phyloP scores from a whole-genome alignment of 2,888 invertebrate genomes.

The Malacosoma neustria region DNA sequence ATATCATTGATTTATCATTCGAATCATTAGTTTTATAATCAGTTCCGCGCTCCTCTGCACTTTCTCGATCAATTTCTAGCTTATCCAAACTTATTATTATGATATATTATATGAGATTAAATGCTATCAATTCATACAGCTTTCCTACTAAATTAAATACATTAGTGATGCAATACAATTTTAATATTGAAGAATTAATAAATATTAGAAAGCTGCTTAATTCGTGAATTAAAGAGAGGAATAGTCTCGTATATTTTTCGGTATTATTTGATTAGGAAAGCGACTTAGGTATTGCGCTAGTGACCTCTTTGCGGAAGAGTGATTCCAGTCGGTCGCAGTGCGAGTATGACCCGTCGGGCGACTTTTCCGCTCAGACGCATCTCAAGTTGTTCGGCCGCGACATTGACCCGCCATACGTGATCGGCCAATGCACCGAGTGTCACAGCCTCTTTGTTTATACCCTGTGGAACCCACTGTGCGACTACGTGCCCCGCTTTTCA shows the following conservation, averaged over 20 bases:
- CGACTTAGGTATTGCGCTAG: constrained; percentile 33
- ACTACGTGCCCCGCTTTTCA: constrained; percentile 25
- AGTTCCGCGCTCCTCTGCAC: constrained; percentile 45
- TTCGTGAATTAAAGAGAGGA: no score
- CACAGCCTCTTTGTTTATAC: constrained; percentile 72
- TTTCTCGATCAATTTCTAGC: constrained; percentile 60
- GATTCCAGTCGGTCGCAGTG: constrained; percentile 33
- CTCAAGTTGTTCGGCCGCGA: constrained; percentile 61
- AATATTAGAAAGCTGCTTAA: constrained; percentile 23
- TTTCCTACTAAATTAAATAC: constrained; percentile 11
- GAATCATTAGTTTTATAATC: constrained; percentile 48
- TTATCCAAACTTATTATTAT: constrained; percentile 33
- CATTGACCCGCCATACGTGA: constrained; percentile 67
- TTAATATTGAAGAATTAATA: no score
- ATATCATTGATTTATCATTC: constrained; percentile 28
- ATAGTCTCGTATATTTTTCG: constrained; percentile 7
- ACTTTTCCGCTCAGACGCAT: constrained; percentile 54
- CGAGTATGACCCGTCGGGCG: constrained; percentile 40
- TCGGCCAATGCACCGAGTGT: constrained; percentile 69
- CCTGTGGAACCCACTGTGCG: constrained; percentile 40
- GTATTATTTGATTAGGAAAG: constrained; percentile 15
- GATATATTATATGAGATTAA: constrained; percentile 22
- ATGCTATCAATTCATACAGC: constrained; percentile 6
- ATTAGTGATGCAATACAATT: not conserved
- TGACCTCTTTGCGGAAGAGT: constrained; percentile 55